Percentiles rank a stretch among this genome's conserved stretches.
phyloP scores from a whole-genome alignment of 2,888 invertebrate genomes.

The Zaprionus bogoriensis region DNA sequence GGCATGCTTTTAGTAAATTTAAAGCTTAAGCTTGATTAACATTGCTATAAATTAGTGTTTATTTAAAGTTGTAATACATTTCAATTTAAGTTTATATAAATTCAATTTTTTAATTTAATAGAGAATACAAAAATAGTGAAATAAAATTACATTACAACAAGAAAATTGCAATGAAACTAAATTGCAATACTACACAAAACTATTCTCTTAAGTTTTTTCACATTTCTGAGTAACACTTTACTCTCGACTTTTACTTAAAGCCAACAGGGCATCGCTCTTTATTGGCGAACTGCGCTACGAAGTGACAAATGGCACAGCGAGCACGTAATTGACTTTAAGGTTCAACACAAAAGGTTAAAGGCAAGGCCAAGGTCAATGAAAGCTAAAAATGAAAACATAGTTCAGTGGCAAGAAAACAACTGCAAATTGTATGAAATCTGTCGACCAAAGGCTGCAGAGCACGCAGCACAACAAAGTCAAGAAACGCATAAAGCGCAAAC shows the following conservation, averaged over 20 bases:
- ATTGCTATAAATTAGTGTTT: background rate
- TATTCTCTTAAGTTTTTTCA: too few species aligned
- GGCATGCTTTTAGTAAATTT: too few species aligned
- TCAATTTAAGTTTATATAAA: too few species aligned
- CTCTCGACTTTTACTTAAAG: too few species aligned
- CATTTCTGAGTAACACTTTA: too few species aligned
- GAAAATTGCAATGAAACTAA: too few species aligned
- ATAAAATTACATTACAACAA: too few species aligned
- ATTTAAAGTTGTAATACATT: too few species aligned
- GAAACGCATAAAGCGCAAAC: constrained; percentile 60
- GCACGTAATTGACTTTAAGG: background rate
- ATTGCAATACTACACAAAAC: too few species aligned
- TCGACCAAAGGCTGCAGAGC: constrained; percentile 7
- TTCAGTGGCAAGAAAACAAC: constrained; percentile 20
- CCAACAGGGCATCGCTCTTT: background rate
- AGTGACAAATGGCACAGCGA: background rate
- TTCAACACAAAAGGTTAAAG: constrained; percentile 21
- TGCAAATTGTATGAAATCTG: constrained; percentile 21
- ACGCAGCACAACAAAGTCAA: constrained; percentile 46
- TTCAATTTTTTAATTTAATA: too few species aligned
- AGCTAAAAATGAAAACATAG: constrained; percentile 12
- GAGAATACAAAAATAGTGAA: too few species aligned
- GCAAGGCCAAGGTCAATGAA: constrained; percentile 30
- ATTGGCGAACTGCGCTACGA: background rate
- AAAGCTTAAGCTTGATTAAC: too few species aligned